A percentile compares a stretch with the other conserved stretches of the same genome.
Conservation (phyloP, 1,140 invertebrate species). For the Arion vulgaris region DNA sequence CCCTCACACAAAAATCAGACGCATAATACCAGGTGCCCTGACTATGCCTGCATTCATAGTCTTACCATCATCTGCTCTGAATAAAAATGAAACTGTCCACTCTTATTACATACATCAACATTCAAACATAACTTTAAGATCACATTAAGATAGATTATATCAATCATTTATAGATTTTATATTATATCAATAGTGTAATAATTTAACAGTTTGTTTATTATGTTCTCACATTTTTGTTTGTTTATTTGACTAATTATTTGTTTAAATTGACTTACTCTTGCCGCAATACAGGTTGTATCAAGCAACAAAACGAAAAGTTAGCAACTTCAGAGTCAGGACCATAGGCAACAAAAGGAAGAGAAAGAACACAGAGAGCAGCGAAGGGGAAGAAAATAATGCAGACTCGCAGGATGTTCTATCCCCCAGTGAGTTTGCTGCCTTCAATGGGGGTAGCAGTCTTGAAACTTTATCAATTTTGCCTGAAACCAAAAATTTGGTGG, state of each 20-base stretch:
- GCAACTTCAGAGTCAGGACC: neutral
- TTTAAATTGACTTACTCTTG: neutral
- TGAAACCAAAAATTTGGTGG: slow-evolving; percentile 70
- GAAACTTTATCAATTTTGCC: slow-evolving; percentile 49
- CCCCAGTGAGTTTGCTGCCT: slow-evolving; percentile 62
- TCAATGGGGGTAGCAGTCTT: slow-evolving; percentile 57
- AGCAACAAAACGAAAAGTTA: slow-evolving; percentile 38
- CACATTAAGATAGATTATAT: too few relatives aligned
- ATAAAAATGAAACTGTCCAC: too few relatives aligned
- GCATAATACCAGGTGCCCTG: too few relatives aligned
- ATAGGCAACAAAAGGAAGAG: slow-evolving; percentile 27
- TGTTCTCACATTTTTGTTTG: too few relatives aligned
- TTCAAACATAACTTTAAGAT: too few relatives aligned
- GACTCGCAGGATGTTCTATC: slow-evolving; percentile 35
- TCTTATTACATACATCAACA: too few relatives aligned
- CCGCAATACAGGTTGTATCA: slow-evolving; percentile 38
- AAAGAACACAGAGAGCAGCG: slow-evolving; percentile 30
- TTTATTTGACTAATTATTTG: neutral
- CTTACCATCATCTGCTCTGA: too few relatives aligned
- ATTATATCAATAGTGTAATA: too few relatives aligned
- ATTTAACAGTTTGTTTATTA: too few relatives aligned
- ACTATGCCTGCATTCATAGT: too few relatives aligned
- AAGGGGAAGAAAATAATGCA: slow-evolving; percentile 24
- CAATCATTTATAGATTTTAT: too few relatives aligned
- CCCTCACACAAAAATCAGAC: too few relatives aligned